Base-by-base conservation (phyloP, 2,113 vertebrate species). In the Heterochromis multidens region DNA sequence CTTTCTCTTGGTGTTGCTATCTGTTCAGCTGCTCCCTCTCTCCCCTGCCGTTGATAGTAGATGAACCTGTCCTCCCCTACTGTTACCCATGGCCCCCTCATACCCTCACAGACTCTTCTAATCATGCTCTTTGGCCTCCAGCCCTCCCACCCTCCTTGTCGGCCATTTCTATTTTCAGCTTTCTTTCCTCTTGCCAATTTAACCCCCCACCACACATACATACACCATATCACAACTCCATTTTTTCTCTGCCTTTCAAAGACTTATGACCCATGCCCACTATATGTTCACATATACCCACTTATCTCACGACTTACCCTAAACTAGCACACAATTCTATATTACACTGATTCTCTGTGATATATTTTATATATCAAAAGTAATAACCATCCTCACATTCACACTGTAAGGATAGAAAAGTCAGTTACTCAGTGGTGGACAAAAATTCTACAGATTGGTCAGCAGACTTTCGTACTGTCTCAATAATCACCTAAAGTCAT, bases 21-120 rank as follows among this genome's bases (percentile, higher is more conserved):
- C 74, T 17, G 60, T 70, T 17, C 77, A 4, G 29, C 77, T 35
- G 46, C 56, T 65, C 82, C 72, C 70, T 63, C 79, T 63, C 80
- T 82, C 85, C 65, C 72, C 86, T 31, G 80, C 87, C 77, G 87
- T 13, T 43, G 33, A 87, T 67, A 81, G 78, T 82, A 81, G 88
- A 93, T 92, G 88, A 87, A 81, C 78, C 83, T 27, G n/a, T 29
- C 80, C 84, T 82, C 89, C 83, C 83, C 92, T 21, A 61, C 88
- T 81, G 88, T 82, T 56, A 77, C 85, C 80, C 77, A 10, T 16
- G 12, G 33, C 54, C 25, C 65, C 52, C 25, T 63, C 57, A 29
- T 79, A 10, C 35, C 35, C 77, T 54, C 88, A 27, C 63, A 8
- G 49, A 57, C 80, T 80, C 43, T 78, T 82, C 54, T 77, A 72